A percentile compares a stretch with the other conserved stretches of the same genome.
These are phyloP conservation scores for Phaethon lepturus DNA, from an alignment of 2,113 vertebrate genomes.

Conservation along the genomic window DNA sequence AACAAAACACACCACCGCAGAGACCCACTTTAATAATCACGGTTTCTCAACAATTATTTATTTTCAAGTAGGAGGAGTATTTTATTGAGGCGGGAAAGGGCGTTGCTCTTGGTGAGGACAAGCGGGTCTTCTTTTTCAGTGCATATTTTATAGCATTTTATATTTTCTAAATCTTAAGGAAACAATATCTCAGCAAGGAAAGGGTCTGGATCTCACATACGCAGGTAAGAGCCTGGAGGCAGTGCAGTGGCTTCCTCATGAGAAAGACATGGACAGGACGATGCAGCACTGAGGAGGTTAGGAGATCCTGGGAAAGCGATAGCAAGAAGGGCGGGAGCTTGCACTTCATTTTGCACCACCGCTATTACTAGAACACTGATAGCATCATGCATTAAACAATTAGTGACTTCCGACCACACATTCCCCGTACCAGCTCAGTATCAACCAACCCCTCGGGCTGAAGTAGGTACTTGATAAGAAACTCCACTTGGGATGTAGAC, in stretches of 20 bases:
- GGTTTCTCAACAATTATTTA: neutral
- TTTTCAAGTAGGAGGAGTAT: neutral
- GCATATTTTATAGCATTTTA: neutral
- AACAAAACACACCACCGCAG: fast-evolving
- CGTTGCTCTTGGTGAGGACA: fast-evolving
- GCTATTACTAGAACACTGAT: slow-evolving; percentile 24
- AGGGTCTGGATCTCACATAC: fast-evolving
- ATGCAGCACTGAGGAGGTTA: neutral
- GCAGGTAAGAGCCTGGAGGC: neutral
- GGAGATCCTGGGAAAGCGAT: neutral
- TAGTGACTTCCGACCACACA: neutral
- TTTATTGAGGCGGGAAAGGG: neutral
- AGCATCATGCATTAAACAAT: slow-evolving; percentile 43
- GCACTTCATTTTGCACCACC: neutral
- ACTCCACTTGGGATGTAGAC: neutral
- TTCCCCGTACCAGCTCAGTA: neutral
- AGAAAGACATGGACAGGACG: neutral
- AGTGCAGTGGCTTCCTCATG: neutral
- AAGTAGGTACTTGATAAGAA: slow-evolving; percentile 31
- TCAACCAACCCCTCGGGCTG: neutral
- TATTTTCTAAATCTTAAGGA: neutral
- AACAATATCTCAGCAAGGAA: neutral
- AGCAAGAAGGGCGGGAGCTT: neutral
- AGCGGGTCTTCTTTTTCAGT: neutral
- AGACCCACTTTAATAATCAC: neutral